Percentiles rank a stretch among this genome's conserved stretches.
Conservation (phyloP, 2,113 vertebrate species). For the Gallinago undulata region DNA sequence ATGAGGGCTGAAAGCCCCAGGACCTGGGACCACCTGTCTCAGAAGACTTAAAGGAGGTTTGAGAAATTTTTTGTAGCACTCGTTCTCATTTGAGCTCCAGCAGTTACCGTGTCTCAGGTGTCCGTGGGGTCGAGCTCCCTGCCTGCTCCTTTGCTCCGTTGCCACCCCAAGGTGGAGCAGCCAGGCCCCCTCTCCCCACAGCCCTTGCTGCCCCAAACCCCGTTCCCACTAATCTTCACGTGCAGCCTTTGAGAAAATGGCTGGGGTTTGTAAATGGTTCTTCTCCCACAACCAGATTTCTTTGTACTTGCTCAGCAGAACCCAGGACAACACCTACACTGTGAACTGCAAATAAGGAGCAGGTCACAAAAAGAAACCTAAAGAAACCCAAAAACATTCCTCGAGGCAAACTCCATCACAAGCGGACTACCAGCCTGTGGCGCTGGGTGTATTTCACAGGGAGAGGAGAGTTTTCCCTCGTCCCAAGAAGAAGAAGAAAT, state of each 20-base stretch:
- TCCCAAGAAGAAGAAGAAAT: not conserved
- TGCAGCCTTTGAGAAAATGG: not conserved
- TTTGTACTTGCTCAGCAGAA: not conserved
- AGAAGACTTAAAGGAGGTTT: not conserved
- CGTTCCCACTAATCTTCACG: not conserved
- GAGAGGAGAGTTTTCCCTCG: not conserved
- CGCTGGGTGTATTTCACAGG: fast-evolving
- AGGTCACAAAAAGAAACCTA: not conserved
- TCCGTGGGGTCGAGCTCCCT: fast-evolving
- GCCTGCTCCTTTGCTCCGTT: not conserved
- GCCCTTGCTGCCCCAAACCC: not conserved
- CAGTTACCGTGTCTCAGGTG: not conserved
- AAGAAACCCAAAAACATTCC: not conserved
- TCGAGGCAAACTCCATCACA: not conserved
- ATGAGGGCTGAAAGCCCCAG: not conserved
- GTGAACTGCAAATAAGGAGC: not conserved
- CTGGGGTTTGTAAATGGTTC: fast-evolving
- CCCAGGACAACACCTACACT: not conserved
- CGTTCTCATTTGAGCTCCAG: not conserved
- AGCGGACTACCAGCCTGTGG: not conserved
- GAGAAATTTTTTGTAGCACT: not conserved
- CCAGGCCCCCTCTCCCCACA: not conserved
- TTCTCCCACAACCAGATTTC: not conserved
- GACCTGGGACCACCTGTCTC: not conserved
- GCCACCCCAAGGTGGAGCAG: not conserved